A percentile compares a stretch with the other conserved stretches of the same genome.
phyloP scores from a whole-genome alignment of 1,140 invertebrate species.

The Drosophila kikkawai region DNA sequence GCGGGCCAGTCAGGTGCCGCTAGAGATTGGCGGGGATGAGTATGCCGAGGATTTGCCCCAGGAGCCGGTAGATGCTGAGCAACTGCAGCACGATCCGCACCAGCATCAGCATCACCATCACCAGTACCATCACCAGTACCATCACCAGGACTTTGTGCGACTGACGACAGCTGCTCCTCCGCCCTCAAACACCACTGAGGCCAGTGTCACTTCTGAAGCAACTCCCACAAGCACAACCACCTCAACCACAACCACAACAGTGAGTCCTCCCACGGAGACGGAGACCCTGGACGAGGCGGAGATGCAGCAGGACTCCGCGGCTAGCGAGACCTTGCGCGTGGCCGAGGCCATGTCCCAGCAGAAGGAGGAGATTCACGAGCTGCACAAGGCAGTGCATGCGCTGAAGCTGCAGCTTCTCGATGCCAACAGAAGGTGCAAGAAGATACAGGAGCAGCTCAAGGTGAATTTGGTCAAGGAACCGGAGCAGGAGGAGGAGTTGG shows the following conservation, averaged over 20 bases:
- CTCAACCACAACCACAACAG: neutral
- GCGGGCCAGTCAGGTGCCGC: slow-evolving; percentile 66
- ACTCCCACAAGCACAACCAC: neutral
- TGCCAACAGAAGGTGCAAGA: neutral
- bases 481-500: neutral
- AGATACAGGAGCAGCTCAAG: slow-evolving; percentile 8
- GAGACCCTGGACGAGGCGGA: neutral
- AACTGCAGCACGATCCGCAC: neutral
- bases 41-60: slow-evolving; percentile 19
- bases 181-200: neutral
- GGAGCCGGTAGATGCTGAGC: slow-evolving; percentile 18
- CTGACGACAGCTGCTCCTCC: slow-evolving; percentile 10
- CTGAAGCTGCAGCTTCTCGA: slow-evolving; percentile 21
- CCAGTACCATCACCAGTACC: neutral
- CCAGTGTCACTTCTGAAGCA: slow-evolving; percentile 7
- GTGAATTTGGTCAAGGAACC: slow-evolving; percentile 2
- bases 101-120: neutral
- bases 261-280: neutral
- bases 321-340: neutral
- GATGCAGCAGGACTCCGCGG: slow-evolving; percentile 33
- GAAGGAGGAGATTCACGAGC: slow-evolving; percentile 9
- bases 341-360: slow-evolving; percentile 16
- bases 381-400: slow-evolving; percentile 14
- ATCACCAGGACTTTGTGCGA: slow-evolving; percentile 16
- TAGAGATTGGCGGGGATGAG: slow-evolving; percentile 69